These are phyloP conservation scores for Perccottus glenii DNA, from an alignment of 2,113 vertebrate species.

Conservation along the genomic window DNA sequence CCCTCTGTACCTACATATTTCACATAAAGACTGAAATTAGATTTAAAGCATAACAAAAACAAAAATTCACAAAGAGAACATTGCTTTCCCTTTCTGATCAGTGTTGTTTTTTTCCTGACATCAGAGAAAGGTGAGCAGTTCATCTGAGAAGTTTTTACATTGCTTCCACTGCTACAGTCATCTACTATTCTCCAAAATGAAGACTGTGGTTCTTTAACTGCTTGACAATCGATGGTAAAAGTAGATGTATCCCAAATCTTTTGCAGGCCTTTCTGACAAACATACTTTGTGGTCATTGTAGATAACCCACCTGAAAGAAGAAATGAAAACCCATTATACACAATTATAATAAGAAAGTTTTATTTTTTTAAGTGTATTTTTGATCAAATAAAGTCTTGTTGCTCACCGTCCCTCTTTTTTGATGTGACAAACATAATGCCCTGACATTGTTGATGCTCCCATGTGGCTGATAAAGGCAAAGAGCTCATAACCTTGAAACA, in stretches of 20 bases:
- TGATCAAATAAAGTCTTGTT: neutral
- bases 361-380: neutral
- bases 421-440: conserved; percentile 97
- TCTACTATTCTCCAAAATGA: conserved; percentile 63
- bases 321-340: neutral
- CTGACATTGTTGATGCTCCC: conserved; percentile 98
- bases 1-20: conserved; percentile 53
- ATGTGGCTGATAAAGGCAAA: conserved; percentile 98
- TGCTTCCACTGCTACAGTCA: conserved; percentile 56
- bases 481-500: conserved; percentile 88
- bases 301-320: conserved; percentile 91
- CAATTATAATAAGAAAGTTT: too few relatives aligned
- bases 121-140: conserved; percentile 53
- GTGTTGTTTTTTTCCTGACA: conserved; percentile 50
- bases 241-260: conserved; percentile 98
- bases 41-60: conserved; percentile 65
- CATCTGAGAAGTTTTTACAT: conserved; percentile 72
- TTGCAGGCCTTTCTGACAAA: conserved; percentile 96
- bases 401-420: conserved; percentile 97
- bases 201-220: conserved; percentile 85
- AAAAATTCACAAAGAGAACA: conserved; percentile 60
- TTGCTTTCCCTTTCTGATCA: conserved; percentile 61
- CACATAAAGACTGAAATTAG: conserved; percentile 53
- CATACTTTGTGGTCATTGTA: conserved; percentile 98
- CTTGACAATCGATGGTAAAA: conserved; percentile 94